A percentile compares a stretch with the other conserved stretches of the same genome.
phyloP scores from a whole-genome alignment of 2,113 vertebrate genomes.

The Polyodon spathula region DNA sequence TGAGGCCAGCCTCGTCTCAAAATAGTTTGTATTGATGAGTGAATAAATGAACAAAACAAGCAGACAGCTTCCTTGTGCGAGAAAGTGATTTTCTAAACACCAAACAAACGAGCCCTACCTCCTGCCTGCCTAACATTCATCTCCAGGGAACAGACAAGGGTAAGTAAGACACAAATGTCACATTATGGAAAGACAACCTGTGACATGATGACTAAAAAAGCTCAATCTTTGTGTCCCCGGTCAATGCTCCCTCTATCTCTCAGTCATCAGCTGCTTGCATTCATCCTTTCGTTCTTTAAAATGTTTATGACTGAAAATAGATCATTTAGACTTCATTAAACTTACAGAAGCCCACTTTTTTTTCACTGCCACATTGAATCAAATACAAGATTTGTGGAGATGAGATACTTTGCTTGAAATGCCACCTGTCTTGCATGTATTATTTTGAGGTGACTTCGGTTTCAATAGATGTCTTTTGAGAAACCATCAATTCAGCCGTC shows the following conservation, averaged over 20 bases:
- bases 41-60: no score
- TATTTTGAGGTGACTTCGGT: slow-evolving; percentile 39
- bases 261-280: slow-evolving; percentile 39
- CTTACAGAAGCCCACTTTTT: slow-evolving; percentile 40
- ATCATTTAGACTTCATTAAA: slow-evolving; percentile 64
- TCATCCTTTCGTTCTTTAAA: slow-evolving; percentile 32
- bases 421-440: slow-evolving; percentile 37
- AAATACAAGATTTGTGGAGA: slow-evolving; percentile 36
- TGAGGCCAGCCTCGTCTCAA: no score
- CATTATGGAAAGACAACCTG: slow-evolving; percentile 22
- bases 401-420: slow-evolving; percentile 34
- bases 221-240: slow-evolving; percentile 23
- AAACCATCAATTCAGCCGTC: no score
- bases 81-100: background rate
- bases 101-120: background rate
- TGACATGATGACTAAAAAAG: slow-evolving; percentile 15
- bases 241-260: slow-evolving; percentile 17
- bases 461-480: slow-evolving; percentile 26
- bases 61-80: no score
- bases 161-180: slow-evolving; percentile 18
- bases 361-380: slow-evolving; percentile 41
- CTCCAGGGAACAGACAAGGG: slow-evolving; percentile 18
- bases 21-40: no score
- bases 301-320: slow-evolving; percentile 54
- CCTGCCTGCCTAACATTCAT: background rate